Evolutionary conservation across 2,113 vertebrate genomes (phyloP).

Genomic region (Ptilonorhynchus violaceus): DNA sequence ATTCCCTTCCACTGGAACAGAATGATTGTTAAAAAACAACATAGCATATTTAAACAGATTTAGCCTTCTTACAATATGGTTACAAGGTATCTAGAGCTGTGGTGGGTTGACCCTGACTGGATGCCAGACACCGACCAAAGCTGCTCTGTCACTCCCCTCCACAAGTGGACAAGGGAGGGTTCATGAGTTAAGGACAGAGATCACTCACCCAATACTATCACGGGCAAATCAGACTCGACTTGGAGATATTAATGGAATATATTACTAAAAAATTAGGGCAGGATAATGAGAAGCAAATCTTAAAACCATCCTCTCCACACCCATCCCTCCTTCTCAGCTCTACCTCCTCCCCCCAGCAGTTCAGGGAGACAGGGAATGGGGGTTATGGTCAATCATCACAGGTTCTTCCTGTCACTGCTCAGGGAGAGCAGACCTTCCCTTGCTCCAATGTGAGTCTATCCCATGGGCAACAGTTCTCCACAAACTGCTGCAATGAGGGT

Average conservation of each 20-base stretch:
- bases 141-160: background rate
- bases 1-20: background rate
- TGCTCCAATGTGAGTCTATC: background rate
- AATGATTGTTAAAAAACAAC: background rate
- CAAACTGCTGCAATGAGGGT: background rate
- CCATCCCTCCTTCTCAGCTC: background rate
- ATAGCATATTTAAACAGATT: background rate
- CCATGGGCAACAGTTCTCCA: background rate
- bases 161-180: background rate
- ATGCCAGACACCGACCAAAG: background rate
- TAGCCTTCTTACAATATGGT: background rate
- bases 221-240: background rate
- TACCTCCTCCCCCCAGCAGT: background rate
- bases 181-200: background rate
- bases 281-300: background rate
- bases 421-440: background rate
- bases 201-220: background rate
- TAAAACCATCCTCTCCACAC: background rate
- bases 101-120: background rate
- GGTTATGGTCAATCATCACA: background rate
- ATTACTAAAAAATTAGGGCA: background rate
- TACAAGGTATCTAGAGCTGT: background rate
- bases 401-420: background rate
- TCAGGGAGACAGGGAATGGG: background rate
- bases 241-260: background rate